A percentile compares a stretch with the other conserved stretches of the same genome.
Evolutionary conservation across 2,888 invertebrate genomes (phyloP).

Genomic region (Sinentomon sp.): DNA sequence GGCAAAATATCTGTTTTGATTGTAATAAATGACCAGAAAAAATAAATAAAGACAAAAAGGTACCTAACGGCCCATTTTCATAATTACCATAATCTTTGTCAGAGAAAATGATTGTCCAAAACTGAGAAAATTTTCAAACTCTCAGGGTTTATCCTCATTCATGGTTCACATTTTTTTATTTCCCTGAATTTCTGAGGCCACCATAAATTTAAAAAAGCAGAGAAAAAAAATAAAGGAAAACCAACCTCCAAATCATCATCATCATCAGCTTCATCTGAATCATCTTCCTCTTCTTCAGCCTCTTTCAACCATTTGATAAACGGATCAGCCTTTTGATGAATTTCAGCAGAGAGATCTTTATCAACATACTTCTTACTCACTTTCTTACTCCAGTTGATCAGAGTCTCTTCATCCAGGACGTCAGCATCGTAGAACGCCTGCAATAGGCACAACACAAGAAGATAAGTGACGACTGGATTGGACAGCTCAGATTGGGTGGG

Average conservation of each 20-base stretch:
- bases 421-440: constrained; percentile 77
- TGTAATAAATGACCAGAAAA: too few species aligned
- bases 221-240: too few species aligned
- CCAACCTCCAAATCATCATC: constrained; percentile 31
- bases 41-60: too few species aligned
- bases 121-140: too few species aligned
- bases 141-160: too few species aligned
- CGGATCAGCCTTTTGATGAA: constrained; percentile 68
- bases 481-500: background rate
- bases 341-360: constrained; percentile 68
- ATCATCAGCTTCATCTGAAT: constrained; percentile 42
- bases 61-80: too few species aligned
- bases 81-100: too few species aligned
- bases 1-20: too few species aligned
- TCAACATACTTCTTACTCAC: constrained; percentile 80
- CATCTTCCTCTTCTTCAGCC: constrained; percentile 76
- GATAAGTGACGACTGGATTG: background rate
- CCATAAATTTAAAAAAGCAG: too few species aligned
- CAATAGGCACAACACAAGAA: constrained; percentile 15
- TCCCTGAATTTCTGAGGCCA: too few species aligned
- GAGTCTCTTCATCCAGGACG: constrained; percentile 73
- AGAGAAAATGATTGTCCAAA: too few species aligned
- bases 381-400: constrained; percentile 87
- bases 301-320: constrained; percentile 92
- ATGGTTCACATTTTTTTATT: too few species aligned